phyloP scores from a whole-genome alignment of 2,113 vertebrate genomes.

The Psephotus haematonotus region DNA sequence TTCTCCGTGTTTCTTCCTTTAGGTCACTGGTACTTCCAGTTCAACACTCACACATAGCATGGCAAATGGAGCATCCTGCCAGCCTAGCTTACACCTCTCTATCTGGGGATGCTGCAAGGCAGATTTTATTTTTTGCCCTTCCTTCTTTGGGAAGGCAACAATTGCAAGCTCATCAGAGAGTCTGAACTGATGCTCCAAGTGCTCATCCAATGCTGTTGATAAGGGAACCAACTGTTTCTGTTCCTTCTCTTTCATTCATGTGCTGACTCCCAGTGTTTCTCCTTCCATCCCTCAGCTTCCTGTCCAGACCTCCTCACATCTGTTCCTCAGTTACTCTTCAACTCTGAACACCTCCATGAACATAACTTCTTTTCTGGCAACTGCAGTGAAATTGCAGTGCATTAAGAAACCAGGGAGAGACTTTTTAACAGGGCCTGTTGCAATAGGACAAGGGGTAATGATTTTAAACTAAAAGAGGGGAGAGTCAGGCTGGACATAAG shows the following conservation, averaged over 20 bases:
- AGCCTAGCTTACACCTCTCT: not conserved
- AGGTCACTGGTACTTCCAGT: not conserved
- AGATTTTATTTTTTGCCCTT: not conserved
- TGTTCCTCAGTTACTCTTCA: not conserved
- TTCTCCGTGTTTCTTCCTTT: not conserved
- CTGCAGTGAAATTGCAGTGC: not conserved
- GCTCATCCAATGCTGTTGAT: not conserved
- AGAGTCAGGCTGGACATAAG: not conserved
- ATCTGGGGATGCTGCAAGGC: not conserved
- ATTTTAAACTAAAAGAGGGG: not conserved
- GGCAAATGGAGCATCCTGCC: not conserved
- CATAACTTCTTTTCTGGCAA: not conserved
- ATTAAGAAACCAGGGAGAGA: not conserved
- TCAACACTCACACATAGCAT: fast-evolving
- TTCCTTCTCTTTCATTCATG: not conserved
- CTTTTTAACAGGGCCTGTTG: not conserved
- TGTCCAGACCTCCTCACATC: not conserved
- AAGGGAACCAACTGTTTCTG: not conserved
- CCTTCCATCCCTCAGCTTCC: not conserved
- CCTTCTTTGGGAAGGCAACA: not conserved
- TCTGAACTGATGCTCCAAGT: not conserved
- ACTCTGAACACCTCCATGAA: not conserved
- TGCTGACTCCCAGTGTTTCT: not conserved
- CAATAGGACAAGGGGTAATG: not conserved
- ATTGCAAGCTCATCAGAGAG: not conserved